Evolutionary conservation across 2,113 vertebrate species (phyloP).

Genomic region (Sisor rabdophorus): DNA sequence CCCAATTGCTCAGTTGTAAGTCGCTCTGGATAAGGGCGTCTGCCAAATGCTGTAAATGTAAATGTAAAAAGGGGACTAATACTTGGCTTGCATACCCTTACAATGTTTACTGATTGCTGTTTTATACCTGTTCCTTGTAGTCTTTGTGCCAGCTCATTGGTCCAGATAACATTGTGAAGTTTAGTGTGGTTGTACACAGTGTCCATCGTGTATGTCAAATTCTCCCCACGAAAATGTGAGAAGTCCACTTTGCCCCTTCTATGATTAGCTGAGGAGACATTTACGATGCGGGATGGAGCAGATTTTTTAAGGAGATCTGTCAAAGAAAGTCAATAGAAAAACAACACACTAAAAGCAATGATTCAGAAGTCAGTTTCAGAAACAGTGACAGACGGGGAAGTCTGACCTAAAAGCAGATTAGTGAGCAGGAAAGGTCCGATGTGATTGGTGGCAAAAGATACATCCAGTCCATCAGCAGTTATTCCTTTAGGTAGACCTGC

Average conservation of each 20-base stretch:
- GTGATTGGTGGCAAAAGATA: conserved; percentile 79
- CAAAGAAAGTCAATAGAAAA: neutral
- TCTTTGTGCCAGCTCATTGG: conserved; percentile 71
- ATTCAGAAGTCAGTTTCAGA: neutral
- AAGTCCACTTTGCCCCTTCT: conserved; percentile 62
- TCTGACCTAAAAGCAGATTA: conserved; percentile 79
- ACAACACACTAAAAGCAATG: neutral
- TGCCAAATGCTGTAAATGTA: no score
- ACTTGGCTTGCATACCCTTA: neutral
- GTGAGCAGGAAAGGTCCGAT: conserved; percentile 86
- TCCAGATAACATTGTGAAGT: conserved; percentile 81
- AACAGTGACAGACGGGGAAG: neutral
- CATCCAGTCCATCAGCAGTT: conserved; percentile 75
- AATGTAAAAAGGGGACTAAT: neutral
- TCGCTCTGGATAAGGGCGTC: no score
- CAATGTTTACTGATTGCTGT: neutral
- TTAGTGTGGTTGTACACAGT: conserved; percentile 75
- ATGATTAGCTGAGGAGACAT: conserved; percentile 74
- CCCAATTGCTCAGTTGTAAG: no score
- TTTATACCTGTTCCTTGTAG: conserved; percentile 74
- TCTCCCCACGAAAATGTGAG: conserved; percentile 67
- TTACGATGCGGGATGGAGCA: conserved; percentile 73
- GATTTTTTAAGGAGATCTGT: conserved; percentile 76
- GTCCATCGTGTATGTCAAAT: rapidly evolving
- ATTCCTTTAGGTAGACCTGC: conserved; percentile 71